phyloP scores from a whole-genome alignment of 2,797 vertebrate genomes.

The Gadopsis bispinosus region DNA sequence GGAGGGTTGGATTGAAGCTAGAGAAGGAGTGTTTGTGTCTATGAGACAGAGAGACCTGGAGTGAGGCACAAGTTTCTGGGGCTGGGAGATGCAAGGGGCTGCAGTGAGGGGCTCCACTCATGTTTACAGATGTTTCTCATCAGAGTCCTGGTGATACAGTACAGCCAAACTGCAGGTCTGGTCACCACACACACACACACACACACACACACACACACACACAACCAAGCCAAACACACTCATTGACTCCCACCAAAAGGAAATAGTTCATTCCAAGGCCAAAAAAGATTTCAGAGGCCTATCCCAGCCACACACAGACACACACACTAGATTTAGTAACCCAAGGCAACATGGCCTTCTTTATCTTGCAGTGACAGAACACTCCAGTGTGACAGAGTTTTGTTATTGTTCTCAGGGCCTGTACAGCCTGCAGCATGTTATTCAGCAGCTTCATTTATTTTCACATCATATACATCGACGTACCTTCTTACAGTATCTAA shows the following conservation, averaged over 20 bases:
- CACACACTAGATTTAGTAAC: slow-evolving; percentile 17
- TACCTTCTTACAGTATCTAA: slow-evolving; percentile 8
- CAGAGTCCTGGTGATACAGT: slow-evolving; percentile 70
- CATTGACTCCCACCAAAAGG: slow-evolving; percentile 66
- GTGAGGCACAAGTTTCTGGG: slow-evolving; percentile 42
- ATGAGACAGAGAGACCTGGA: slow-evolving; percentile 14
- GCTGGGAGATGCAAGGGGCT: slow-evolving; percentile 66
- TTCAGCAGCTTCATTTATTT: slow-evolving; percentile 5
- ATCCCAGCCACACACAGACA: slow-evolving; percentile 5
- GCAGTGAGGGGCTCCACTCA: slow-evolving; percentile 68
- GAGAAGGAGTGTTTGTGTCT: slow-evolving; percentile 15
- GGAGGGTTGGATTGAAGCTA: slow-evolving; percentile 27
- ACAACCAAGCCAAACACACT: slow-evolving; percentile 69
- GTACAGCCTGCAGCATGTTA: not conserved
- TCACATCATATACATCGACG: slow-evolving; percentile 1
- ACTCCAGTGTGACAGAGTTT: slow-evolving; percentile 1
- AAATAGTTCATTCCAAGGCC: slow-evolving; percentile 67
- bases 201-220: slow-evolving; percentile 29
- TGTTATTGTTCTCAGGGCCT: slow-evolving; percentile 27
- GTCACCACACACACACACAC: slow-evolving; percentile 58
- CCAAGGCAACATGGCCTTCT: not conserved
- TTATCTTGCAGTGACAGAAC: slow-evolving; percentile 18
- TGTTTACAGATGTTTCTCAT: slow-evolving; percentile 86
- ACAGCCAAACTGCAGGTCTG: slow-evolving; percentile 71
- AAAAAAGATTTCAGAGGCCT: slow-evolving; percentile 42